Base-by-base conservation (phyloP, 1,140 invertebrate species). In the Drosophila paulistorum region DNA sequence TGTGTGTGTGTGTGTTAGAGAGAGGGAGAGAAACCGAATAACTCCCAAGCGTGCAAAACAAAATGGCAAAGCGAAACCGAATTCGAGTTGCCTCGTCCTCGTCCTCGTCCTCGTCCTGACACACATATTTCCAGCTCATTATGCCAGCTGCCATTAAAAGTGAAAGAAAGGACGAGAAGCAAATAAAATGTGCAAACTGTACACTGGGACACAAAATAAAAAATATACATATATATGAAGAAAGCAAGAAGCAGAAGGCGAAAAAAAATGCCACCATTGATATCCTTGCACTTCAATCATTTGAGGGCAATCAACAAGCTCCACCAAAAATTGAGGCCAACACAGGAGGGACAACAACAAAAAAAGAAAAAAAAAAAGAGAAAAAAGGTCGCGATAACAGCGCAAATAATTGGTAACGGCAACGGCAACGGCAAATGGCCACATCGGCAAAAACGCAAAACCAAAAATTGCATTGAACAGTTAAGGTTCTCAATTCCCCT, bases 321-420 rank as follows among this genome's bases (percentile, higher is more conserved):
- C 33, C 7, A 14, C 59, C 26, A 68, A 81, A 72, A 82, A 86
- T 86, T 86, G 83, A 67, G 82, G 82, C 87, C 82, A 86, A 62
- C 83, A 57, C 63, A 82, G 37, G 11, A 37, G 35, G 35, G 11
- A 13, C 37, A 39, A 39, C 10, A 39, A 39, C 3, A 39, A 17
- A 17, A 17, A 17, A 17, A 17, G 17, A 17, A 17, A 39, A 39
- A 11, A 39, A 39, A 11, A 39, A n/a, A 13, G 9, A 39, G 4
- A 39, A 39, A 87, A 84, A 87, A 86, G 83, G 83, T 86, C 82
- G 83, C 79, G 82, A 86, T 87, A 86, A 86, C 79, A 86, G 79
- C 71, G 65, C 75, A 81, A 86, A 86, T 85, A 86, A 86, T 85
- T 85, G 82, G 79, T 77, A 77, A 68, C 63, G 65, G 41, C 74